phyloP scores from a whole-genome alignment of 2,113 vertebrate genomes.

The Marcusenius ussheri region DNA sequence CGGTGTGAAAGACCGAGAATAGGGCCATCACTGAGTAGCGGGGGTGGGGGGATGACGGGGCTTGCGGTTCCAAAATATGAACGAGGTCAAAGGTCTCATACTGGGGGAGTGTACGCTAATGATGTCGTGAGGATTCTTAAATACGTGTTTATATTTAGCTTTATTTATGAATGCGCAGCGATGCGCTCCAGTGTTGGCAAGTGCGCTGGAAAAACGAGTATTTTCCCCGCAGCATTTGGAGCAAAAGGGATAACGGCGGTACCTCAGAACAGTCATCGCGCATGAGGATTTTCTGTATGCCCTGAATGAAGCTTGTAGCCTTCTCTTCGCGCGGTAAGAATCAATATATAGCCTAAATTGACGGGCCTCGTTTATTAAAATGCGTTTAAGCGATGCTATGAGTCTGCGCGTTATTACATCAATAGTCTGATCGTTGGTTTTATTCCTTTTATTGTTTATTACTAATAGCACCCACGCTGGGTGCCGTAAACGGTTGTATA shows the following conservation, averaged over 20 bases:
- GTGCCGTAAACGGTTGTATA: not conserved
- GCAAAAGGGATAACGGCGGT: not conserved
- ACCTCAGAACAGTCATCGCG: conserved; percentile 37
- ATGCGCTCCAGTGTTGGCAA: conserved; percentile 37
- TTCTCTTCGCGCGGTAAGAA: conserved; percentile 51
- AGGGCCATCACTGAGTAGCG: conserved; percentile 58
- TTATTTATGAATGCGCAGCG: conserved; percentile 58
- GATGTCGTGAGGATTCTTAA: conserved; percentile 69
- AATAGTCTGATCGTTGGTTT: not conserved
- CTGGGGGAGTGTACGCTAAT: conserved; percentile 64
- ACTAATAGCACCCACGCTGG: not conserved
- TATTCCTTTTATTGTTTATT: not conserved
- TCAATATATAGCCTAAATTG: conserved; percentile 38
- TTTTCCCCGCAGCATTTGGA: conserved; percentile 30
- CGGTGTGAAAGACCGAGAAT: conserved; percentile 70
- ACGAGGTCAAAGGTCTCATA: conserved; percentile 70
- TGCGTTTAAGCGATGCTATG: not conserved
- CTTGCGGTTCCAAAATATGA: conserved; percentile 61
- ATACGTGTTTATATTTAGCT: conserved; percentile 49
- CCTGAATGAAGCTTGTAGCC: not conserved
- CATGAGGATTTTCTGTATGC: conserved; percentile 37
- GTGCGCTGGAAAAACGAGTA: conserved; percentile 36
- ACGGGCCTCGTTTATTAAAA: conserved; percentile 45
- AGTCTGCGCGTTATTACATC: not conserved
- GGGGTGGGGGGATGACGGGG: conserved; percentile 32